A percentile compares a stretch with the other conserved stretches of the same genome.
phyloP scores from a whole-genome alignment of 2,113 vertebrate species.

The Megatriorchis doriae region DNA sequence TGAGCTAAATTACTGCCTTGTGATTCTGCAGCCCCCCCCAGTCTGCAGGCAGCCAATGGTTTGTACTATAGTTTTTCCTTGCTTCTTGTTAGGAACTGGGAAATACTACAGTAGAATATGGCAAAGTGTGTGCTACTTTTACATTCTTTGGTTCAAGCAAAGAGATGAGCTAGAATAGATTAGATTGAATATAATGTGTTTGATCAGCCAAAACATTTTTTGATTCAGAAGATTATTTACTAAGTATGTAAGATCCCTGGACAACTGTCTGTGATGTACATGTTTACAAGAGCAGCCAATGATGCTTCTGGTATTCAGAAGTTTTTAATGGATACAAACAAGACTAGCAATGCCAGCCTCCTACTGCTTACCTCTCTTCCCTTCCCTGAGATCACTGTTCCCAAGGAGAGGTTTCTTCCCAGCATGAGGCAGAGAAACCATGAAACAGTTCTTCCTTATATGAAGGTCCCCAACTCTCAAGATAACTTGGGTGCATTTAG shows the following conservation, averaged over 20 bases:
- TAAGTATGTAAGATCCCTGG: not conserved
- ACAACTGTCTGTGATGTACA: not conserved
- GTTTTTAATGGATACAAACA: not conserved
- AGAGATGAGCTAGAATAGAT: not conserved
- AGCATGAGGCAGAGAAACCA: not conserved
- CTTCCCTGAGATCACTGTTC: not conserved
- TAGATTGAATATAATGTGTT: not conserved
- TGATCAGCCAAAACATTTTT: not conserved
- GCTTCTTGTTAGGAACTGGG: not conserved
- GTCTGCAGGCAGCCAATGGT: not conserved
- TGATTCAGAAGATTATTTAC: not conserved
- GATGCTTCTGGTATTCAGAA: not conserved
- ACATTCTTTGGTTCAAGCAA: not conserved
- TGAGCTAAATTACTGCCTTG: not conserved
- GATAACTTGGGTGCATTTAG: not conserved
- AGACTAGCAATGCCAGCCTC: not conserved
- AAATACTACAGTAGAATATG: not conserved
- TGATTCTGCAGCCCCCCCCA: not conserved
- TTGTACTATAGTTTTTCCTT: not conserved
- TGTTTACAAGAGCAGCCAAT: not conserved
- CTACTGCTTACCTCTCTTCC: not conserved
- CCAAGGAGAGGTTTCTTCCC: not conserved
- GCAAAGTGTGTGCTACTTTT: not conserved
- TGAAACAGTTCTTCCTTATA: not conserved
- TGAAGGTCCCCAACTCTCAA: not conserved